phyloP scores from a whole-genome alignment of 2,113 vertebrate species.

The Tenebrosternarchus preto region DNA sequence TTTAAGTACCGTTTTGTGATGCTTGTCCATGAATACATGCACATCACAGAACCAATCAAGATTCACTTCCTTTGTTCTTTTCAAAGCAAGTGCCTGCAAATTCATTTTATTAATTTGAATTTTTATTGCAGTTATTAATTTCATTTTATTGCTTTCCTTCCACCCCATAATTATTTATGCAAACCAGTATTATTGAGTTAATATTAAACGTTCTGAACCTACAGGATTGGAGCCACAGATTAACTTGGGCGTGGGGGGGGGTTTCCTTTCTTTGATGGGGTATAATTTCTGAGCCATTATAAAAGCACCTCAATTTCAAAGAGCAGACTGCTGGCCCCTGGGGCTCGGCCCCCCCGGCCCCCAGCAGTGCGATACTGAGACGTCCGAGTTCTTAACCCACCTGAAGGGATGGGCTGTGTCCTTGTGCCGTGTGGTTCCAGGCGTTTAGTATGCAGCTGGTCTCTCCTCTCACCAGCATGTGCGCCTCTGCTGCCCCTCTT shows the following conservation, averaged over 20 bases:
- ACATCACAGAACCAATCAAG: conserved; percentile 36
- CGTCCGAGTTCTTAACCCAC: conserved; percentile 27
- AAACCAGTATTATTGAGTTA: conserved; percentile 70
- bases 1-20: not conserved
- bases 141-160: conserved; percentile 61
- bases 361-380: conserved; percentile 17
- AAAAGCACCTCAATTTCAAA: conserved; percentile 73
- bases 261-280: conserved; percentile 75
- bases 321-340: conserved; percentile 61
- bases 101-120: conserved; percentile 69
- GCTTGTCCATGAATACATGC: conserved; percentile 4
- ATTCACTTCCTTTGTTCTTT: conserved; percentile 40
- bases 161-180: conserved; percentile 69
- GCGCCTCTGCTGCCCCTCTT: conserved; percentile 18
- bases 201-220: conserved; percentile 64
- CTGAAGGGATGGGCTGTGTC: not conserved
- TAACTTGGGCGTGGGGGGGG: conserved; percentile 70
- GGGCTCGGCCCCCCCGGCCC: not conserved
- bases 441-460: conserved; percentile 44
- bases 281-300: conserved; percentile 76
- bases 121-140: too few species aligned
- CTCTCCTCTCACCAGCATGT: conserved; percentile 21
- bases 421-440: not conserved
- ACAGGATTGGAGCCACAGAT: conserved; percentile 69
- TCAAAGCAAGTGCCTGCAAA: conserved; percentile 57